Conservation (phyloP, 2,113 vertebrate genomes). For the Gracilinanus agilis region DNA sequence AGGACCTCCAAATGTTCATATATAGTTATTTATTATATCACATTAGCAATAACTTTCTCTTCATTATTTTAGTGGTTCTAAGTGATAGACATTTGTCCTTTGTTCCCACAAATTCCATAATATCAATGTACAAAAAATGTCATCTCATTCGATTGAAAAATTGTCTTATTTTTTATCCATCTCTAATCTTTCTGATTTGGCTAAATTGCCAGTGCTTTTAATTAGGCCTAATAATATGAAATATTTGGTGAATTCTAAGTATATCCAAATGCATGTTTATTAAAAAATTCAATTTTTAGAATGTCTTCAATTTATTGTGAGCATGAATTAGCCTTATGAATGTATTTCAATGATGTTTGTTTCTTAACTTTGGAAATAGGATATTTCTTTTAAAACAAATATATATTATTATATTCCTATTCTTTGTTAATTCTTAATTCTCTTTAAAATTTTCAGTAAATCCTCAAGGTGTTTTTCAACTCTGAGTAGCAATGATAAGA, state of each 20-base stretch:
- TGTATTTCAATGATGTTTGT: neutral
- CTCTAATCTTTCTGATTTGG: neutral
- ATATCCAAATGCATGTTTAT: fast-evolving
- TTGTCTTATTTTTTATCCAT: neutral
- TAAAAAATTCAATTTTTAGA: neutral
- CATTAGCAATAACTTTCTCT: neutral
- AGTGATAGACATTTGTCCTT: neutral
- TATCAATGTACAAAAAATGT: neutral
- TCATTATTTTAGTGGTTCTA: neutral
- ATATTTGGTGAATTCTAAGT: no score
- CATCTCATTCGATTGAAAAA: neutral
- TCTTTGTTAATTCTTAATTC: neutral
- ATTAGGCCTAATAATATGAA: neutral
- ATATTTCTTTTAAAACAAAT: constrained; percentile 36
- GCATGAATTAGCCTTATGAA: neutral
- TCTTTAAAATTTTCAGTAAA: neutral
- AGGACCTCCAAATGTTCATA: neutral
- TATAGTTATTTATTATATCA: neutral
- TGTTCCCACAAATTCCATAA: neutral
- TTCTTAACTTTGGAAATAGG: constrained; percentile 40
- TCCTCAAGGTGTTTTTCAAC: constrained; percentile 50
- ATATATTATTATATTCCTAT: neutral
- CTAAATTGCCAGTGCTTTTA: neutral
- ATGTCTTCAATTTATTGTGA: neutral
- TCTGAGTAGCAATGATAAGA: constrained; percentile 41